Base-by-base conservation (phyloP, 2,113 vertebrate species). In the Pyrgilauda ruficollis region DNA sequence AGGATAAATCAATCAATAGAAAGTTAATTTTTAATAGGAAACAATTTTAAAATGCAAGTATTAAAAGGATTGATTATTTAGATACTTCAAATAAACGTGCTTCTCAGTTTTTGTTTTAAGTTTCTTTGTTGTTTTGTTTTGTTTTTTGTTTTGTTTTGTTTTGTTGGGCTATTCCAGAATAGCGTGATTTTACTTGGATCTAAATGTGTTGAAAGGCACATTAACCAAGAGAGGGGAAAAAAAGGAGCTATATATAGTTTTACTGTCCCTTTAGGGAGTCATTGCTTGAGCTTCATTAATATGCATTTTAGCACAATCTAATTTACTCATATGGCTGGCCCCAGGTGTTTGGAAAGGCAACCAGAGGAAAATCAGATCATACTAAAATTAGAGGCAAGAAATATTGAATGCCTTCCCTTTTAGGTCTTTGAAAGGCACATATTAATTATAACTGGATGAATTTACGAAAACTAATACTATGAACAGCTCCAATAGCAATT, bases 261-360 rank as follows among this genome's bases (percentile, higher is more conserved):
- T 85, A 90, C 89, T 96, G 85, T 93, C 94, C 91, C 95, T 97
- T 86, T 94, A 93, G 96, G 87, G 96, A 97, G 87, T 73, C 92
- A 93, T 97, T 94, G 80, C 92, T 97, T 96, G 90, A 97, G 93
- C 96, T 97, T 97, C 95, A 97, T 98, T 98, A 97, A 96, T 98
- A 98, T 98, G 94, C 96, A 97, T 96, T 97, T 98, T 97, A 97
- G 79, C 93, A 97, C 95, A 96, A 97, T 96, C 96, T 97, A 95
- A 97, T 98, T 98, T 98, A 96, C 97, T 97, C 95, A 97, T 94
- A 91, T 96, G 86, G 89, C 92, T 97, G 96, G 95, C 96, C 96
- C 92, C 96, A 97, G 96, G 97, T 98, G 94, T 98, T 98, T 97
- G 95, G 93, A 97, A 97, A 95, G 91, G 76, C 94, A 98, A 90